phyloP scores from a whole-genome alignment of 2,113 vertebrate genomes.

The Neogale vison region DNA sequence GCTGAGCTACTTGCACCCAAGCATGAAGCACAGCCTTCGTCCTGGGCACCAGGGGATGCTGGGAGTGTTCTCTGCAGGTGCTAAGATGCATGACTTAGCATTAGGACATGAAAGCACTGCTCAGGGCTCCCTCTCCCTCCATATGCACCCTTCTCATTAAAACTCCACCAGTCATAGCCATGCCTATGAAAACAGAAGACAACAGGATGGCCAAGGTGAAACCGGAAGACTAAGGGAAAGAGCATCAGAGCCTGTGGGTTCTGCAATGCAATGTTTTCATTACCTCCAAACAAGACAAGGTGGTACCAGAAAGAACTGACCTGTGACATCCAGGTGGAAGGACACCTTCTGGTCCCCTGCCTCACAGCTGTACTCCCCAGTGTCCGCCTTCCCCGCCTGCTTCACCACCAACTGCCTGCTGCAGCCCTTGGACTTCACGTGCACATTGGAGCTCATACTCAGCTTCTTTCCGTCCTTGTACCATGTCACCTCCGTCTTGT shows the following conservation, averaged over 20 bases:
- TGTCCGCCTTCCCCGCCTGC: constrained; percentile 68
- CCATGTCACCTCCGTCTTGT: constrained; percentile 86
- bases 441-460: constrained; percentile 68
- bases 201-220: too few species aligned
- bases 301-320: constrained; percentile 58
- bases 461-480: constrained; percentile 87
- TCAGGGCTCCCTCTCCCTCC: background rate
- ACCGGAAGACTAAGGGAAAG: too few species aligned
- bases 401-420: constrained; percentile 66
- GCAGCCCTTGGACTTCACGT: constrained; percentile 52
- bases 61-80: background rate
- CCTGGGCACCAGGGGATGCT: background rate
- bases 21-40: background rate
- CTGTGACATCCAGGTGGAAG: constrained; percentile 63
- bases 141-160: background rate
- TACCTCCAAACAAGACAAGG: too few species aligned
- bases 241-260: too few species aligned
- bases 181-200: background rate
- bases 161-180: background rate
- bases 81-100: background rate
- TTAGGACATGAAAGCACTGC: background rate
- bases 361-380: constrained; percentile 76
- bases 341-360: constrained; percentile 71
- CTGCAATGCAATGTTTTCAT: too few species aligned
- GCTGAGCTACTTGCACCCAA: background rate